Conservation (phyloP, 2,888 invertebrate genomes). For the Ennomos fuscantarius region DNA sequence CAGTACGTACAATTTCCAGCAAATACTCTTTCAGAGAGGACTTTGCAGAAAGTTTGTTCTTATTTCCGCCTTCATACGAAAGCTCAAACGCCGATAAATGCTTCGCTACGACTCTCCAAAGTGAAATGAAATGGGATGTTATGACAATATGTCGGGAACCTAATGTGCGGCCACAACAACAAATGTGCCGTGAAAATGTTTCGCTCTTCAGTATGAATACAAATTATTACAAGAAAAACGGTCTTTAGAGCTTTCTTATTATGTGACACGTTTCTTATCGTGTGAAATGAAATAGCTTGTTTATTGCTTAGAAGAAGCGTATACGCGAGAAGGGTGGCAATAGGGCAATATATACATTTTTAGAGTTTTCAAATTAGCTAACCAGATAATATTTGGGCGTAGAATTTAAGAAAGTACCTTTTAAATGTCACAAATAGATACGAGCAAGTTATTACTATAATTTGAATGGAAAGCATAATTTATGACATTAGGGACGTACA, state of each 20-base stretch:
- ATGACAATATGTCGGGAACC: constrained; percentile 74
- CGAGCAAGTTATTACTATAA: constrained; percentile 48
- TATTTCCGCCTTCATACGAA: constrained; percentile 80
- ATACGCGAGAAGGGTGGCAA: constrained; percentile 35
- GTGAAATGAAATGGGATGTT: constrained; percentile 79
- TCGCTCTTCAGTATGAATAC: constrained; percentile 48
- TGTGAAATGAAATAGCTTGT: constrained; percentile 28
- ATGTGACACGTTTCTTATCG: constrained; percentile 33
- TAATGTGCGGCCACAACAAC: constrained; percentile 57
- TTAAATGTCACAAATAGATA: constrained; percentile 49
- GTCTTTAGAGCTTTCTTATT: constrained; percentile 37
- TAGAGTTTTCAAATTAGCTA: constrained; percentile 45
- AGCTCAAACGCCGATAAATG: constrained; percentile 71
- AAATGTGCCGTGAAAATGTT: constrained; percentile 58
- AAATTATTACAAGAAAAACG: constrained; percentile 49
- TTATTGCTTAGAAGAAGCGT: constrained; percentile 22
- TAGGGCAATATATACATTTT: constrained; percentile 48
- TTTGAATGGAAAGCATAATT: constrained; percentile 55
- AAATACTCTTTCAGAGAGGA: constrained; percentile 73
- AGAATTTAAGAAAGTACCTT: constrained; percentile 42
- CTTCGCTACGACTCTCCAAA: constrained; percentile 68
- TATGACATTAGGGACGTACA: constrained; percentile 58
- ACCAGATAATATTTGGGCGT: constrained; percentile 65
- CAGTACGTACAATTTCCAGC: constrained; percentile 53
- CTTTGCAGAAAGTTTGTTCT: constrained; percentile 75